phyloP scores from a whole-genome alignment of 2,888 invertebrate species.

The Clunio marinus region DNA sequence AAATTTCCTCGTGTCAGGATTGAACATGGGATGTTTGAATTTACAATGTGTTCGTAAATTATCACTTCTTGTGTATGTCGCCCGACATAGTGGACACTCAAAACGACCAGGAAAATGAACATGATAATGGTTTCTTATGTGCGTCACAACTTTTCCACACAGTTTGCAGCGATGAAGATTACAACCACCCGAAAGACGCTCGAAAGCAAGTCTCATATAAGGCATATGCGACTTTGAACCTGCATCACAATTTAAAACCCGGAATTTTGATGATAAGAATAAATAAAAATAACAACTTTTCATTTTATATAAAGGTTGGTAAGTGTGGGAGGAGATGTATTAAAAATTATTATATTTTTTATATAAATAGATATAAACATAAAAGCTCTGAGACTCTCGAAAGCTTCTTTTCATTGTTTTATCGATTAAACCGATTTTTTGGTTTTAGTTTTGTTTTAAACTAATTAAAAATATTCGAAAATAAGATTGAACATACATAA shows the following conservation, averaged over 20 bases:
- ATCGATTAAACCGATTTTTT: too few species aligned
- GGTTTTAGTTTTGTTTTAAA: not conserved
- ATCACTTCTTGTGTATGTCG: constrained; percentile 88
- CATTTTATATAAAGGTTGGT: too few species aligned
- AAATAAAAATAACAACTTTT: too few species aligned
- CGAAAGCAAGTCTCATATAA: constrained; percentile 92
- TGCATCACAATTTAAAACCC: too few species aligned
- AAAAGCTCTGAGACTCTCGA: too few species aligned
- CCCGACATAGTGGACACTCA: constrained; percentile 86
- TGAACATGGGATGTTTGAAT: constrained; percentile 85
- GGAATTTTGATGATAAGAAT: too few species aligned
- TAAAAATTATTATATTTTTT: too few species aligned
- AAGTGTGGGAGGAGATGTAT: too few species aligned
- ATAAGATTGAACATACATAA: constrained; percentile 40
- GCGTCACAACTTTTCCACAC: constrained; percentile 91
- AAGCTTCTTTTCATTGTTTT: too few species aligned
- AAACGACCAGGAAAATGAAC: constrained; percentile 70
- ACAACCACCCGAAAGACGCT: constrained; percentile 86
- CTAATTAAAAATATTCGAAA: constrained; percentile 39
- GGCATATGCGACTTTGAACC: too few species aligned
- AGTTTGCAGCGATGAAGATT: constrained; percentile 92
- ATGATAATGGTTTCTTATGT: constrained; percentile 91
- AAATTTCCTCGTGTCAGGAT: constrained; percentile 82
- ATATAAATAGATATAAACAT: too few species aligned
- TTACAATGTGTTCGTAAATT: constrained; percentile 89